A percentile compares a stretch with the other conserved stretches of the same genome.
These are phyloP conservation scores for Macrochelys suwanniensis DNA, from an alignment of 2,797 vertebrate species.

Conservation along the genomic window DNA sequence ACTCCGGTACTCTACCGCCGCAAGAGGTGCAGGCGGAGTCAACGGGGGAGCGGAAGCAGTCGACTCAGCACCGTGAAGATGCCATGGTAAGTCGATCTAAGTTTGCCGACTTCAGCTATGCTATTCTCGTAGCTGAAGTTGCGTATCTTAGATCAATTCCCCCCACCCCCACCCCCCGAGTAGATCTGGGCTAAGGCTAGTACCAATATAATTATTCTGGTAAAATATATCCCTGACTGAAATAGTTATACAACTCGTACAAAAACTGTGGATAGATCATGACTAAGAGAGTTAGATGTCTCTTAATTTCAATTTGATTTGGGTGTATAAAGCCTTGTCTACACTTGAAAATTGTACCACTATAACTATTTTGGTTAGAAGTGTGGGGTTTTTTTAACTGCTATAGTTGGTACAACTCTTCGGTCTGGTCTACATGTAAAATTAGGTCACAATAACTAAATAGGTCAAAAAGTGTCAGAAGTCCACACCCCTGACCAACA, in stretches of 20 bases:
- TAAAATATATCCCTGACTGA: no score
- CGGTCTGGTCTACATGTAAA: neutral
- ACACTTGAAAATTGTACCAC: neutral
- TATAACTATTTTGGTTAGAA: neutral
- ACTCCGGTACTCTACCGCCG: no score
- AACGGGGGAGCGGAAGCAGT: no score
- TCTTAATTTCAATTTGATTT: neutral
- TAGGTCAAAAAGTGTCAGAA: neutral
- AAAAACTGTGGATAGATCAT: neutral
- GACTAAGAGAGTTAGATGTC: neutral
- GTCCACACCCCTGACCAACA: neutral
- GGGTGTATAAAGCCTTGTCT: neutral
- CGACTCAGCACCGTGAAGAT: no score
- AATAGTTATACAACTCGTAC: neutral
- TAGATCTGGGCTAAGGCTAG: no score
- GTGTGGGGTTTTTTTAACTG: neutral
- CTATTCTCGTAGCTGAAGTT: no score
- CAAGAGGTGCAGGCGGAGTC: no score
- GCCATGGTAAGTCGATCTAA: no score
- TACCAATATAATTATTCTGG: no score
- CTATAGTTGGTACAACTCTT: neutral
- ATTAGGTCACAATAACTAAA: neutral
- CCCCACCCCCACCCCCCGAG: no score
- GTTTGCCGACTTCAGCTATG: no score
- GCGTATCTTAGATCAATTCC: no score